Evolutionary conservation across 2,113 vertebrate species (phyloP), one percentile per base, ranked within the genome.

Genomic region (Sarotherodon lohbergeri): DNA sequence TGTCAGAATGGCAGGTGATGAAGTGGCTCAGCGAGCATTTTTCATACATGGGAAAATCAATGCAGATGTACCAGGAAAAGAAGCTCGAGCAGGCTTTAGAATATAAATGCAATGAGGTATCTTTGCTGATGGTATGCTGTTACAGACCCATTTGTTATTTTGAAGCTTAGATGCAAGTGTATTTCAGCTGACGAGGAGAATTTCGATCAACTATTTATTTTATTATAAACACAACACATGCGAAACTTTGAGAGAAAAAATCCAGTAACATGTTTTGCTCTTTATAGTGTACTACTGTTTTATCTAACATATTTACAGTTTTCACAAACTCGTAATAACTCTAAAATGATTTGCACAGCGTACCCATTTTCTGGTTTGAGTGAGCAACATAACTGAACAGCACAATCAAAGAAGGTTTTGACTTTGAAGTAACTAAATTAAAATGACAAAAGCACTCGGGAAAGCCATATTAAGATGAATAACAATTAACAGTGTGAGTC

Each of bases 1-100:
- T 92, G 85, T 85, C 91, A 57, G 86, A 46, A 73, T 89, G 81
- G 68, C 82, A 79, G 83, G 52, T 93, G 90, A 95, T 93, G 43
- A 90, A 93, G 56, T 85, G 84, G 82, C 87, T 86, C 52, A 24
- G 68, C 9, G 27, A 88, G 84, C 59, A 63, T 91, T 93, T 92
- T 92, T 88, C 52, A 85, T 88, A 90, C 14, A 91, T 84, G 24
- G 36, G 79, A 16, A 83, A 79, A 90, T 93, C 56, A 68, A 9
- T 82, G 61, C 78, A n/a, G 80, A 93, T 81, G 34, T 80, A 36
- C 39, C 59, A 54, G 22, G 6, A 19, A 55, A 24, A 13, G 81
- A 36, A 43, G 54, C 79, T 86, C 19, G 73, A 50, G 63, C 41
- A 52, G 83, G 82, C 88, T 86, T 76, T 76, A 73, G 17, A 82